Percentiles rank a stretch among this genome's conserved stretches.
Evolutionary conservation across 2,888 invertebrate species (phyloP).

Genomic region (Drosophila atripex): DNA sequence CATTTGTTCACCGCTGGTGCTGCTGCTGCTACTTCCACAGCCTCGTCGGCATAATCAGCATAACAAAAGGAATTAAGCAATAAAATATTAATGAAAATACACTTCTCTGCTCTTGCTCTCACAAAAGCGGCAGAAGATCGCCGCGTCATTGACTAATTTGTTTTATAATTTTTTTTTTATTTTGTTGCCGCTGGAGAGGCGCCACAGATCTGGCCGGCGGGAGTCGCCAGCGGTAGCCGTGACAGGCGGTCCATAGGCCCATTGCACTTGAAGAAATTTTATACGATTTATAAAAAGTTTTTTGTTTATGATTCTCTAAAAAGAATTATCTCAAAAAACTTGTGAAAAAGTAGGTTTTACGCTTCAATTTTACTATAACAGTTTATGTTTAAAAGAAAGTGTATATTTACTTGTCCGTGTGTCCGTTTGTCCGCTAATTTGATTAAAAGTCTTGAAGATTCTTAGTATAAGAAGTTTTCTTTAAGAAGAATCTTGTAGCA

Average conservation of each 20-base stretch:
- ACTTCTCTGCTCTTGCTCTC: slow-evolving; percentile 23
- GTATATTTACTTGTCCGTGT: too few relatives aligned
- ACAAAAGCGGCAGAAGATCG: slow-evolving; percentile 61
- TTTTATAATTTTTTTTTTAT: slow-evolving; percentile 34
- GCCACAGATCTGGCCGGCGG: slow-evolving; percentile 32
- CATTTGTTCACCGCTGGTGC: slow-evolving; percentile 48
- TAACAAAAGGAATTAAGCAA: slow-evolving; percentile 83
- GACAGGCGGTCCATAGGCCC: slow-evolving; percentile 46
- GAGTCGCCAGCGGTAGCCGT: slow-evolving; percentile 46
- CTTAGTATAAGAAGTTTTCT: too few relatives aligned
- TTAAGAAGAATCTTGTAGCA: too few relatives aligned
- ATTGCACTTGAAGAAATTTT: slow-evolving; percentile 21
- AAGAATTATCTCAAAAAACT: background rate
- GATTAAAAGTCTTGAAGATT: too few relatives aligned
- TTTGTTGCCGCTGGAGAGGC: slow-evolving; percentile 37
- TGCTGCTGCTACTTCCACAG: slow-evolving; percentile 19
- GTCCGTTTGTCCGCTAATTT: too few relatives aligned
- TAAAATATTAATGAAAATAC: slow-evolving; percentile 80
- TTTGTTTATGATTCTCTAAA: background rate
- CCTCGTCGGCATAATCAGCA: slow-evolving; percentile 80
- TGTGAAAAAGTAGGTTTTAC: too few relatives aligned
- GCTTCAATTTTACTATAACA: too few relatives aligned
- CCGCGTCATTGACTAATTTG: slow-evolving; percentile 83
- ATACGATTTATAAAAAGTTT: too few relatives aligned
- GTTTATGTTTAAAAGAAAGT: too few relatives aligned